Conservation (phyloP, 1,140 invertebrate species). For the Drosophila mayri region DNA sequence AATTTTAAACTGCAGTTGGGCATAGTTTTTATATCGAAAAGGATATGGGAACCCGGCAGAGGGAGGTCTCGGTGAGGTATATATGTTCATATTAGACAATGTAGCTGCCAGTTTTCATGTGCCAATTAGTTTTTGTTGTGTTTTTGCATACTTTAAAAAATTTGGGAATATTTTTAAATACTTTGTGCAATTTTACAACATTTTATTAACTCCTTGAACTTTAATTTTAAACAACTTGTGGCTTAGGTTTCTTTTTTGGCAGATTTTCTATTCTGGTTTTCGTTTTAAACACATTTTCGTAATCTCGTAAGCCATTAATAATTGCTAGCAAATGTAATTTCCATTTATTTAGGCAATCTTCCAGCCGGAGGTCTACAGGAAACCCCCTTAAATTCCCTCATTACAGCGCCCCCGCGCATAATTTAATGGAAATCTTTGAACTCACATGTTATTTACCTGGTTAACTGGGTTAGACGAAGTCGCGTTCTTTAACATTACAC, state of each 20-base stretch:
- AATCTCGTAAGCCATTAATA: conserved; percentile 27
- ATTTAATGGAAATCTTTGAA: conserved; percentile 54
- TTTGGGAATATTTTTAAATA: no score
- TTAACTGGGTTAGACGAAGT: conserved; percentile 52
- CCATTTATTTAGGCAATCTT: conserved; percentile 29
- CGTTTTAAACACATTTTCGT: conserved; percentile 7
- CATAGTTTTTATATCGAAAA: background rate
- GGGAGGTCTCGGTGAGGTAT: background rate
- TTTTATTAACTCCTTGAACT: background rate
- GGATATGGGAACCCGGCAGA: background rate
- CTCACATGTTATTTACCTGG: conserved; percentile 54
- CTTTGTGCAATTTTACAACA: background rate
- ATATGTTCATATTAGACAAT: no score
- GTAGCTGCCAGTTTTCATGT: no score
- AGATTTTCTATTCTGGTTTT: background rate
- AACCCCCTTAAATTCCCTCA: conserved; percentile 2
- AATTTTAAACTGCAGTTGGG: background rate
- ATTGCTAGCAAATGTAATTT: conserved; percentile 32
- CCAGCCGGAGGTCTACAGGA: background rate
- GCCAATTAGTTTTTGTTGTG: no score
- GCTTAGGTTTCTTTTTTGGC: background rate
- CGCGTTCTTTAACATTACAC: conserved; percentile 44
- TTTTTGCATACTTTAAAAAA: background rate
- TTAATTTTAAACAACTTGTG: background rate
- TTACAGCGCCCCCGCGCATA: conserved; percentile 25